A percentile compares a stretch with the other conserved stretches of the same genome.
These are phyloP conservation scores for Apamea monoglypha DNA, from an alignment of 2,888 invertebrate species.

Conservation along the genomic window DNA sequence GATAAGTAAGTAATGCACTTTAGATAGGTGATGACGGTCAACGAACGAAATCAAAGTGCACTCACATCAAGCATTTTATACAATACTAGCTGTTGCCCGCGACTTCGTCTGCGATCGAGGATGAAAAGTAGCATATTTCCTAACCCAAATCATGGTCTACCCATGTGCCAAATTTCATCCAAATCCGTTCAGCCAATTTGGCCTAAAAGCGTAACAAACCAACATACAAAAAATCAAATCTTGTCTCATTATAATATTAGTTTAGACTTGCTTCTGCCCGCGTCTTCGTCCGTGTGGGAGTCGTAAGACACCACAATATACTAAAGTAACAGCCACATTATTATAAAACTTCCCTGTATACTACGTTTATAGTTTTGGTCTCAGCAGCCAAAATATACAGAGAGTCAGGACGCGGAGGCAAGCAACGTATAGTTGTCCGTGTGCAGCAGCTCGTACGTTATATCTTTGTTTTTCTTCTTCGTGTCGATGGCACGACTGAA, in stretches of 20 bases:
- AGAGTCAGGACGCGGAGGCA: background rate
- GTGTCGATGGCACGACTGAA: no score
- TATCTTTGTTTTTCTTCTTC: no score
- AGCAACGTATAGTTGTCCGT: background rate
- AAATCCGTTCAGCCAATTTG: no score
- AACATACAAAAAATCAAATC: no score
- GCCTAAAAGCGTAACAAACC: no score
- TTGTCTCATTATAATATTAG: no score
- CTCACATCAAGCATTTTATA: background rate
- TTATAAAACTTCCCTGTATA: background rate
- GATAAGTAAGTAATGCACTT: conserved; percentile 25
- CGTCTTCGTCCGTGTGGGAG: background rate
- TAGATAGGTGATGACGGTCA: conserved; percentile 13
- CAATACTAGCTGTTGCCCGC: background rate
- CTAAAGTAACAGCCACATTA: background rate
- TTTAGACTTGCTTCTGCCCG: background rate
- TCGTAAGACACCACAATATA: background rate
- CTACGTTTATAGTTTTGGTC: background rate
- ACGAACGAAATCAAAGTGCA: conserved; percentile 14
- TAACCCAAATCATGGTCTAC: no score
- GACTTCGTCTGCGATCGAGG: background rate
- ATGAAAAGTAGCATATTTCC: no score
- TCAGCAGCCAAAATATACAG: background rate
- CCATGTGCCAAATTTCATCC: no score
- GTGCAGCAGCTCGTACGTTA: background rate